Evolutionary conservation across 2,113 vertebrate genomes (phyloP), one percentile per base, ranked within the genome.

Genomic region (Herpailurus yagouaroundi): DNA sequence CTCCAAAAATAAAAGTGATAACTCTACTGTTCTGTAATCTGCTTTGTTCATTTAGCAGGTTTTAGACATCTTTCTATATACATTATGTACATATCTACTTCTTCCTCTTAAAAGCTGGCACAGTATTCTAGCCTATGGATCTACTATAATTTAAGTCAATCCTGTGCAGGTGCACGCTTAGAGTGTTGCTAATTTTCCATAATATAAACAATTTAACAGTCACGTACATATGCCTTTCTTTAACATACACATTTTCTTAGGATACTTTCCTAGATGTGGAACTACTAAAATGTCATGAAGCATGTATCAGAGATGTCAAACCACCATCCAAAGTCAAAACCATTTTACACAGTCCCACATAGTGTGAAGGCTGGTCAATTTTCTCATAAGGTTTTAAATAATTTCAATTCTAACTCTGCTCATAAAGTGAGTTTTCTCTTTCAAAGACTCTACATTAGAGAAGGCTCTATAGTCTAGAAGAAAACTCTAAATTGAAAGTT

Each of bases 251-350:
- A 93, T 41, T 91, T 93, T 77, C 73, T 92, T 68, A 73, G 87
- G 27, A 94, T 19, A 94, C 73, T 79, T 29, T 89, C 48, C 64
- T 77, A 48, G 16, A 96, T 68, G 33, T 77, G 64, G 5, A 94
- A 66, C n/a, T 87, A 7, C 25, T 68, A 80, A 45, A 60, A 95
- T 18, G 33, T 55, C 25, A 74, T 41, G 4, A 68, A 68, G 29
- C 31, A 57, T 68, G 50, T 91, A 69, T 38, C 31, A 77, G 36
- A 29, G 23, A 80, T 41, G 41, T 69, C 5, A 21, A 90, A 63
- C 21, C 55, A 97, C 29, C 25, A 29, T 87, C 21, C 55, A 92
- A 89, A 91, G 60, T 71, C 95, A 92, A 90, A 92, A 90, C 25
- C 57, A 93, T 68, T 87, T 93, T 89, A 92, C 14, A 92, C n/a